Conservation (phyloP, 2,113 vertebrate species). For the Ictalurus punctatus region DNA sequence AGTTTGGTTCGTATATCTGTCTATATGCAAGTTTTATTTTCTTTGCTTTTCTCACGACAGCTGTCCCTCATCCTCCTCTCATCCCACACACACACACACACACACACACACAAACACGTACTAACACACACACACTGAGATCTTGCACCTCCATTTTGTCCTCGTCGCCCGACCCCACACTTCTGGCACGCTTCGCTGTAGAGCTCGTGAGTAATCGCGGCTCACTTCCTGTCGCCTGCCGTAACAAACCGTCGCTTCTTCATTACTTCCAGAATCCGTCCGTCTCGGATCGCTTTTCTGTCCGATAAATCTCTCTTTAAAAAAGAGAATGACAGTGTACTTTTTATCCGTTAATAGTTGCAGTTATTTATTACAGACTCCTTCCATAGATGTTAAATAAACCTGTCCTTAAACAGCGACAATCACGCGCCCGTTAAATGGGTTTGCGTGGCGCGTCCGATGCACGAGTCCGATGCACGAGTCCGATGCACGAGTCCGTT, state of each 20-base stretch:
- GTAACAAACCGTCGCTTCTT: constrained; percentile 22
- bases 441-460: background rate
- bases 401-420: too few species aligned
- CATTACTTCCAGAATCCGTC: background rate
- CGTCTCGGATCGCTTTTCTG: background rate
- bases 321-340: too few species aligned
- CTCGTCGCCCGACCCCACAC: constrained; percentile 45
- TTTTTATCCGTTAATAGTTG: too few species aligned
- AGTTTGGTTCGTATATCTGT: background rate
- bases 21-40: background rate
- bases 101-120: background rate
- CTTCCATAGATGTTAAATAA: background rate
- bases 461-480: background rate
- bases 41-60: background rate
- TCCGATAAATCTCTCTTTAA: background rate
- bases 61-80: constrained; percentile 16
- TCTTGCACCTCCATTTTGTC: constrained; percentile 49
- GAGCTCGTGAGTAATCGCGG: constrained; percentile 32
- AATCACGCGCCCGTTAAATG: background rate
- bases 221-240: constrained; percentile 27
- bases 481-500: too few species aligned
- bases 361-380: background rate
- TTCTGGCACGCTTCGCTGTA: constrained; percentile 26
- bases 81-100: background rate
- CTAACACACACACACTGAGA: background rate